Base-by-base conservation (phyloP, 2,113 vertebrate species). In the Ondatra zibethicus region DNA sequence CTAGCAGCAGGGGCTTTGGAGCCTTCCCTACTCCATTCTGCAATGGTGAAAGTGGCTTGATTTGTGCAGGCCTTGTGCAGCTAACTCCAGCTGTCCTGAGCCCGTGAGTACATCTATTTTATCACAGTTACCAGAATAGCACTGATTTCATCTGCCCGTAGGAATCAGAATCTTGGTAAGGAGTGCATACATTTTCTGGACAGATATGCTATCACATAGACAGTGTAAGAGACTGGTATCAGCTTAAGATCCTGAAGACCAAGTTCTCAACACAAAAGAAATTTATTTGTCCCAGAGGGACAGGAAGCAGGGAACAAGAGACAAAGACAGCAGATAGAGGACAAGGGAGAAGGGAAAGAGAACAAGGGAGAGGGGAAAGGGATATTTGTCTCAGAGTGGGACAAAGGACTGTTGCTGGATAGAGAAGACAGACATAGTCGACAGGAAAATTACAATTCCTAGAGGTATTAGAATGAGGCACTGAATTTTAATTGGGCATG, bases 81-180 rank as follows among this genome's bases (percentile, higher is more conserved):
- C 36, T 36, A 58, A 58, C 33, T 58, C 78, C 52, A 82, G 19
- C 33, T 82, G 36, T 36, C 52, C 21, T 21, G 33, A 36, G 11
- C n/a, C 19, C 10, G 25, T 55, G 52, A 42, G 25, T 39, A 42
- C 2, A 85, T 88, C 45, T 11, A 14, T 77, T 91, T 97, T 52
- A 89, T 89, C 19, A 82, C 33, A 84, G 80, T 92, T 89, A 17
- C 36, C 23, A 25, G 10, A 82, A 47, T 23, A 65, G 36, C 52
- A 61, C 23, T 61, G 92, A 85, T 91, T 96, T 63, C 70, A 76
- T 96, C 63, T 94, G 25, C 39, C 25, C 63, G 27, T 39, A 95
- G 75, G 10, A 88, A 52, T 23, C 42, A 50, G 55, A 68, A 47
- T 81, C 50, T 76, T 72, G 29, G 58, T 88, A 68, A 90, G 47